Base-by-base conservation (phyloP, 2,888 invertebrate species). In the Cosmia pyralina region DNA sequence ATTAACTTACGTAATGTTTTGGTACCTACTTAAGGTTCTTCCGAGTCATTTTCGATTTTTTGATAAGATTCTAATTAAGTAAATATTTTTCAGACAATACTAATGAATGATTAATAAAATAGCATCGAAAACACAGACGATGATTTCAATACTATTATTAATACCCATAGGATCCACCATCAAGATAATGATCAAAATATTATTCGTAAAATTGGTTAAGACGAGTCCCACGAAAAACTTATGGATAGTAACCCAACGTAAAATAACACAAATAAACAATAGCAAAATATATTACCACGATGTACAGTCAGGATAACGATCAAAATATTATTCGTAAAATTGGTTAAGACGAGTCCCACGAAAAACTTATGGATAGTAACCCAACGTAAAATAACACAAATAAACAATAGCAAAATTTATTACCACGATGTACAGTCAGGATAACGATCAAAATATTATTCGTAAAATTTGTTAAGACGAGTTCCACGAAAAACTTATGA, bases 281-380 rank as follows among this genome's bases (percentile, higher is more conserved):
- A 85, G 75, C 69, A 69, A 71, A 81, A 78, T 88, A 87, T 87
- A 88, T 87, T 85, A 85, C n/a, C n/a, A n/a, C n/a, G n/a, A n/a
- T n/a, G n/a, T 11, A 57, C 19, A 67, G n/a, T 53, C 59, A 34
- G 46, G 11, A 48, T 50, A 34, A 22, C 34, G 34, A 28, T 69
- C 6, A 55, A 34, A 62, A 19, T 22, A 11, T 13, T 78, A 41
- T 19, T 46, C 15, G 7, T 8, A 64, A 48, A 65, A 10, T 44
- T 44, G 22, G 6, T 22, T 13, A 10, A 13, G 17, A n/a, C 34
- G 11, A 55, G 8, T 17, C 62, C 19, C 11, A 22, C 34, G n/a
- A 55, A n/a, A 5, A 4, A 34, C n/a, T 19, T 0, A 15, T 44
- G 46, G 13, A 41, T 11, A 34, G 13, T 48, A 41, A 68, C 55